Percentiles rank a stretch among this genome's conserved stretches.
Evolutionary conservation across 2,797 vertebrate genomes (phyloP).

Genomic region (Spheniscus humboldti): DNA sequence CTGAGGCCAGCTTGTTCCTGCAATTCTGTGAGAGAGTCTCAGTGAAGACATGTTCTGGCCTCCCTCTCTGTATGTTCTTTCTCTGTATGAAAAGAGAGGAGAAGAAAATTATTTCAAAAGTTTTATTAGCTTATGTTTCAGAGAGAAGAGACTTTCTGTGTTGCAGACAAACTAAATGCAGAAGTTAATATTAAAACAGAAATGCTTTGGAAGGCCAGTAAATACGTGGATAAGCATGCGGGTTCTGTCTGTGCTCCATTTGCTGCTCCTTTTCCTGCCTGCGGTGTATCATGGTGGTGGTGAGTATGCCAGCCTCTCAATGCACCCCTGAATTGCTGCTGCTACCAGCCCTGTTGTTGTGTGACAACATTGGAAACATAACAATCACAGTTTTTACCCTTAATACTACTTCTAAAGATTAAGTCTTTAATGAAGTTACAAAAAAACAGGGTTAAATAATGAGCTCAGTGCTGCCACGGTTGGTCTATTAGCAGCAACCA

Average conservation of each 20-base stretch:
- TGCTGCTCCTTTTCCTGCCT: neutral
- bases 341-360: neutral
- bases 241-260: neutral
- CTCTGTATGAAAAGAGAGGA: neutral
- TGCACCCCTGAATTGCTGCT: neutral
- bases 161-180: neutral
- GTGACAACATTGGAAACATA: neutral
- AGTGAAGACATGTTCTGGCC: neutral
- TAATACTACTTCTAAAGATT: neutral
- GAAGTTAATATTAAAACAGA: neutral
- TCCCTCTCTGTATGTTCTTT: neutral
- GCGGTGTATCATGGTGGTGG: neutral
- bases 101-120: neutral
- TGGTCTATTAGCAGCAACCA: neutral
- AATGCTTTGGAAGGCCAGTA: neutral
- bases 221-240: neutral
- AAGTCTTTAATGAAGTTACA: neutral
- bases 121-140: neutral
- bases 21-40: neutral
- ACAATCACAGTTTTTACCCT: neutral
- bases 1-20: neutral
- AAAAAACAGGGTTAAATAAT: neutral
- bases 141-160: neutral
- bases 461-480: neutral
- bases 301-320: neutral